These are phyloP conservation scores for Micropoecilia bifurca DNA, from an alignment of 2,797 vertebrate species.

Conservation along the genomic window DNA sequence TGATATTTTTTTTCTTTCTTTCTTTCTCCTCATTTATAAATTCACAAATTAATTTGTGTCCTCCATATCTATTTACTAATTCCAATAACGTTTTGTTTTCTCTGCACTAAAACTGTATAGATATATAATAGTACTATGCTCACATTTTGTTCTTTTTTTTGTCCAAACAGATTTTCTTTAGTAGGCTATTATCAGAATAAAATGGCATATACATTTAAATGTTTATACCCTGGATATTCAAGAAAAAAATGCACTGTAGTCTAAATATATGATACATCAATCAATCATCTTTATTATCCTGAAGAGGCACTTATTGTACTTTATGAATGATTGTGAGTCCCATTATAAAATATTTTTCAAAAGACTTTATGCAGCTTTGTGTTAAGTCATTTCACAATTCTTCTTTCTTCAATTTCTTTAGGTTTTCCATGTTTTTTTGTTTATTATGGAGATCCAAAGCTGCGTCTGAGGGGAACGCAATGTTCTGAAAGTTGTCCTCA, in stretches of 20 bases:
- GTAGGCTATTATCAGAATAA: too few relatives aligned
- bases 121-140: not conserved
- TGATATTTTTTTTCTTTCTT: constrained; percentile 41
- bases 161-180: not conserved
- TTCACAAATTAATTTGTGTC: constrained; percentile 39
- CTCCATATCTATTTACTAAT: not conserved
- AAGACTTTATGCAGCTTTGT: not conserved
- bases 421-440: not conserved
- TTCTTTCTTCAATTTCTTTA: constrained; percentile 13
- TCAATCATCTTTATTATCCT: too few relatives aligned
- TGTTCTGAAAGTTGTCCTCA: constrained; percentile 51
- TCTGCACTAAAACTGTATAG: not conserved
- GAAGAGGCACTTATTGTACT: not conserved
- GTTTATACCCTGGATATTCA: too few relatives aligned
- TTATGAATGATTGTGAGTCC: not conserved
- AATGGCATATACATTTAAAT: too few relatives aligned
- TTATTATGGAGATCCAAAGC: constrained; percentile 25
- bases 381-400: not conserved
- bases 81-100: not conserved
- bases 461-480: constrained; percentile 24
- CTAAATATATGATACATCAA: not conserved
- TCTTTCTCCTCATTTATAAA: constrained; percentile 41
- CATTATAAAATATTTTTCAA: not conserved
- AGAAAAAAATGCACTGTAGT: not conserved
- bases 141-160: not conserved